A percentile compares a stretch with the other conserved stretches of the same genome.
Evolutionary conservation across 2,888 invertebrate genomes (phyloP).

Genomic region (Eurois occulta): DNA sequence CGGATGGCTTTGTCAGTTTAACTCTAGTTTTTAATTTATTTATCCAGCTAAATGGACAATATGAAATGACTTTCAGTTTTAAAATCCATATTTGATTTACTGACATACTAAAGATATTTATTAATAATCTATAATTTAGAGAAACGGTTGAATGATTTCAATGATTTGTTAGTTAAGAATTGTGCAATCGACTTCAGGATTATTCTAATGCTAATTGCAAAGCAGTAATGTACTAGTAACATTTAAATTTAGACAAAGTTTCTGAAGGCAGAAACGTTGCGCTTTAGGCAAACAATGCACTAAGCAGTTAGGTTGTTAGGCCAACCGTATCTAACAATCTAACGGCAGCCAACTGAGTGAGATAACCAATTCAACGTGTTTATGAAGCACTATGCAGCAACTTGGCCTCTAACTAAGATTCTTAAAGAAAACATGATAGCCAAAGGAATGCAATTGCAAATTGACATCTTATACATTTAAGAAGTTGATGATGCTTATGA

Average conservation of each 20-base stretch:
- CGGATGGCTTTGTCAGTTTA: conserved; percentile 20
- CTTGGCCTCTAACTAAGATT: neutral
- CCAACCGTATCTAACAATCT: conserved; percentile 37
- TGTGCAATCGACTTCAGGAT: conserved; percentile 1
- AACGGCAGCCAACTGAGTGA: conserved; percentile 32
- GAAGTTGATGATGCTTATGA: neutral
- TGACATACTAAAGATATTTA: conserved; percentile 18
- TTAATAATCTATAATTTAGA: conserved; percentile 7
- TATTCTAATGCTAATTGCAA: conserved; percentile 40
- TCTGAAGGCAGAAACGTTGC: conserved; percentile 6
- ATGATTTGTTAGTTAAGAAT: neutral
- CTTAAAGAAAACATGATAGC: conserved; percentile 12
- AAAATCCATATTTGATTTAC: conserved; percentile 31
- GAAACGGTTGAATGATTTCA: conserved; percentile 4
- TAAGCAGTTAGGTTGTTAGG: conserved; percentile 31
- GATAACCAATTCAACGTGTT: conserved; percentile 41
- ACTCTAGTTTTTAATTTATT: conserved; percentile 36
- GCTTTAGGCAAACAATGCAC: conserved; percentile 42
- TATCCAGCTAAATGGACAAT: conserved; percentile 13
- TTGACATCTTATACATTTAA: conserved; percentile 5
- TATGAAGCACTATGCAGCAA: conserved; percentile 25
- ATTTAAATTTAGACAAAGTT: conserved; percentile 30
- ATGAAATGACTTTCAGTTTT: conserved; percentile 25
- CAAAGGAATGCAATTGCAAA: conserved; percentile 11
- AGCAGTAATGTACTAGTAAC: conserved; percentile 4